Evolutionary conservation across 2,888 invertebrate species (phyloP), one percentile per base, ranked within the genome.

Genomic region (Campoplex nolae): DNA sequence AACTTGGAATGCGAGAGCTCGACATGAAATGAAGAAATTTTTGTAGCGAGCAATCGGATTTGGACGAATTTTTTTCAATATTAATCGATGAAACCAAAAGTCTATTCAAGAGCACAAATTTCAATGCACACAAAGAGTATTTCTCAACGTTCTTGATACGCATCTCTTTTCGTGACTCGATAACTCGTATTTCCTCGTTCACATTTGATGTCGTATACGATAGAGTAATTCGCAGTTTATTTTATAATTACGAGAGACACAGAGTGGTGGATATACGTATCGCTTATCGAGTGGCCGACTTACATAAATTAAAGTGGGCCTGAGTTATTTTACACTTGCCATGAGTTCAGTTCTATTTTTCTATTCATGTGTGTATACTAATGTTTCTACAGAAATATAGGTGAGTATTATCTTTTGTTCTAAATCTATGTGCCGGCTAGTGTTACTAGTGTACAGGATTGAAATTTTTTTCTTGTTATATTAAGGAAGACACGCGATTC

Each of bases 221-320:
- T 65, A 77, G 48, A 51, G 78, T 70, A 62, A 76, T 62, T 54
- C 38, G 18, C 65, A 81, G 28, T 54, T 68, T 74, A 51, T 70
- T 23, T 35, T 74, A 51, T 70, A 51, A 51, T 54, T 70, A 58
- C 13, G 16, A 18, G 11, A 13, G 28, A 67, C 42, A 35, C 42
- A 38, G 18, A 54, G 48, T 28, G 23, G 68, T 70, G 70, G 62
- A 76, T 71, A 76, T 71, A 13, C 67, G 67, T 77, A 73, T 81
- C 76, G 80, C 85, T 85, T 73, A 81, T 77, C 85, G 80, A 70
- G 54, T 80, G 85, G 42, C 77, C 85, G 81, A 85, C 67, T 85
- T 85, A 56, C 85, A 85, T 81, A 73, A 51, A 85, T 85, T 81
- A 81, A 62, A 84, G 62, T 58, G 67, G 45, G 38, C 32, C 58